phyloP scores from a whole-genome alignment of 2,888 invertebrate species.

The Dioctria rufipes region DNA sequence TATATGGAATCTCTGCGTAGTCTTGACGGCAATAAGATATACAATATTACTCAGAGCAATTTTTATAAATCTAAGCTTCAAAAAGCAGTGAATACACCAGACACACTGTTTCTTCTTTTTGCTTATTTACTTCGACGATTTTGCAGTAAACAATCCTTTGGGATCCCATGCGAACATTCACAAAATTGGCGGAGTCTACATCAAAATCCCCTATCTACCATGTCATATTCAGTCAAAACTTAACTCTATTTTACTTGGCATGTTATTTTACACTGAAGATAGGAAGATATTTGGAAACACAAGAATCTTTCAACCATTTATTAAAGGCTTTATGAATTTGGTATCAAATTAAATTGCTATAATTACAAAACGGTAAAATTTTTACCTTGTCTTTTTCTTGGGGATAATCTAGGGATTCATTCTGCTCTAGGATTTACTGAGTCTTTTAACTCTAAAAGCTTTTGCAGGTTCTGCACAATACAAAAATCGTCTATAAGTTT shows the following conservation, averaged over 20 bases:
- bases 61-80: too few species aligned
- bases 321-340: not conserved
- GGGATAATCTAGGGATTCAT: conserved; percentile 40
- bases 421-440: conserved; percentile 3
- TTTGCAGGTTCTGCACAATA: not conserved
- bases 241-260: conserved; percentile 12
- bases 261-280: conserved; percentile 36
- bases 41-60: too few species aligned
- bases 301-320: conserved; percentile 8
- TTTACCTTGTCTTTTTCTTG: conserved; percentile 15
- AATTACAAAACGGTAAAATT: not conserved
- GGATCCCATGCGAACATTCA: conserved; percentile 20
- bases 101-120: too few species aligned
- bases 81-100: too few species aligned
- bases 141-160: conserved; percentile 17
- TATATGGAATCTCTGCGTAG: too few species aligned
- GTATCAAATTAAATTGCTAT: not conserved
- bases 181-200: conserved; percentile 17
- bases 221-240: conserved; percentile 21
- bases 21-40: too few species aligned
- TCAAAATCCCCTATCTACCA: conserved; percentile 29
- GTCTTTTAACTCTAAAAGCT: not conserved
- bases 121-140: not conserved
- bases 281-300: conserved; percentile 11
- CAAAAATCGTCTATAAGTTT: not conserved